These are phyloP conservation scores for Drosophila kohkoa DNA, from an alignment of 1,140 invertebrate genomes.

Conservation along the genomic window DNA sequence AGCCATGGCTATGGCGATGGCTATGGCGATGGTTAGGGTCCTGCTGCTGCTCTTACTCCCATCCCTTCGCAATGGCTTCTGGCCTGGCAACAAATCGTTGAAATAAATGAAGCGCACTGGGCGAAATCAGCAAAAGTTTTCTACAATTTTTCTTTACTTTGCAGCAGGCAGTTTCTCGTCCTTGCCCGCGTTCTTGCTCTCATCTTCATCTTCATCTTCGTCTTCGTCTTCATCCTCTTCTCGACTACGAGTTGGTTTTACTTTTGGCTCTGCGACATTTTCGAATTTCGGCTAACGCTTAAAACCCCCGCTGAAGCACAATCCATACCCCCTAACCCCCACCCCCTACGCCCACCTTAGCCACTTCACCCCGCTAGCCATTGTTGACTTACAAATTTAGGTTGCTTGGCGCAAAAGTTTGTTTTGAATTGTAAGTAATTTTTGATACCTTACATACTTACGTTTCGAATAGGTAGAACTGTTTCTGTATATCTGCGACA, in stretches of 20 bases:
- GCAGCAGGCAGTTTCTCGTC: slow-evolving; percentile 50
- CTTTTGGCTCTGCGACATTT: slow-evolving; percentile 75
- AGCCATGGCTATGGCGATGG: slow-evolving; percentile 17
- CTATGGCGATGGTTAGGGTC: not conserved
- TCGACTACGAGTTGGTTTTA: slow-evolving; percentile 52
- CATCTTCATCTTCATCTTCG: not conserved
- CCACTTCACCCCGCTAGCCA: slow-evolving; percentile 39
- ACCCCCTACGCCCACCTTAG: not conserved
- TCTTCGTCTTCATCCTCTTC: not conserved
- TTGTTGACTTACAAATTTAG: slow-evolving; percentile 82
- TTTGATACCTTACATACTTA: slow-evolving; percentile 73
- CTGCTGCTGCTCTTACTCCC: slow-evolving; percentile 17
- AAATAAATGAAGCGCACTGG: slow-evolving; percentile 82
- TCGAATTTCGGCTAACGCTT: slow-evolving; percentile 74
- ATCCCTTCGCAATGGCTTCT: slow-evolving; percentile 41
- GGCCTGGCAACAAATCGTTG: slow-evolving; percentile 77
- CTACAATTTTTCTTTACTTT: slow-evolving; percentile 81
- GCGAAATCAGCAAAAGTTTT: slow-evolving; percentile 82
- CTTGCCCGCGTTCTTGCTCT: not conserved
- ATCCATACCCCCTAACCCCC: no score
- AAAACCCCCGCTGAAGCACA: slow-evolving; percentile 32
- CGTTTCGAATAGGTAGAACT: slow-evolving; percentile 52
- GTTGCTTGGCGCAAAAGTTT: slow-evolving; percentile 77
- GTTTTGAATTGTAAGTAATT: slow-evolving; percentile 83
- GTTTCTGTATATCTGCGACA: slow-evolving; percentile 32